Base-by-base conservation (phyloP, 1,140 invertebrate species). In the Macrocentrus cingulum region DNA sequence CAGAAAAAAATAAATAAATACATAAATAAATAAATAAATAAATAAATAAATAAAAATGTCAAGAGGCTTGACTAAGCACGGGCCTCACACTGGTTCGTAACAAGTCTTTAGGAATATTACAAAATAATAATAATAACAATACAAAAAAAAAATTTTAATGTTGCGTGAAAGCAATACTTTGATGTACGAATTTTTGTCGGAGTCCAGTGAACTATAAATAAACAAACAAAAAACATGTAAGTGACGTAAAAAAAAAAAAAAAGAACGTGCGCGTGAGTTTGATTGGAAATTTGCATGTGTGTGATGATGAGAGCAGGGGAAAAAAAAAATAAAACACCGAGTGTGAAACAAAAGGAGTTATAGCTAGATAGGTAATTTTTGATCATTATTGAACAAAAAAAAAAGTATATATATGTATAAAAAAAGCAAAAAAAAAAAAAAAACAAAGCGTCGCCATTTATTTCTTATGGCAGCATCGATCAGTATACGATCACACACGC, bases 311-410 rank as follows among this genome's bases (percentile, higher is more conserved):
- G 34, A 32, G 41, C 13, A 25, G 23, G 42, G 22, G 39, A 42
- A 34, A 56, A 54, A 42, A 62, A 57, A 41, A 37, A 41, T 15
- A 55, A 56, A 25, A 46, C 59, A 22, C 58, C 46, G 44, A 29
- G 11, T 55, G 44, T 56, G 56, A 48, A 16, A 29, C n/a, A 42
- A 49, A 60, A 55, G 55, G n/a, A n/a, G 56, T 60, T 51, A 51
- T 74, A 75, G 71, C 60, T 77, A 74, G 73, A 74, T 76, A 76
- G 73, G 60, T 67, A 74, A 73, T 71, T 74, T 72, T 75, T 68
- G 66, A 67, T 71, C 63, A 68, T 56, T 56, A 48, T 48, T 48
- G 39, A 46, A n/a, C n/a, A n/a, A n/a, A n/a, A n/a, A n/a, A n/a
- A n/a, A n/a, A n/a, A n/a, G n/a, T n/a, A n/a, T n/a, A n/a, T n/a